Conservation (phyloP, 2,113 vertebrate genomes). For the Mustela lutreola region DNA sequence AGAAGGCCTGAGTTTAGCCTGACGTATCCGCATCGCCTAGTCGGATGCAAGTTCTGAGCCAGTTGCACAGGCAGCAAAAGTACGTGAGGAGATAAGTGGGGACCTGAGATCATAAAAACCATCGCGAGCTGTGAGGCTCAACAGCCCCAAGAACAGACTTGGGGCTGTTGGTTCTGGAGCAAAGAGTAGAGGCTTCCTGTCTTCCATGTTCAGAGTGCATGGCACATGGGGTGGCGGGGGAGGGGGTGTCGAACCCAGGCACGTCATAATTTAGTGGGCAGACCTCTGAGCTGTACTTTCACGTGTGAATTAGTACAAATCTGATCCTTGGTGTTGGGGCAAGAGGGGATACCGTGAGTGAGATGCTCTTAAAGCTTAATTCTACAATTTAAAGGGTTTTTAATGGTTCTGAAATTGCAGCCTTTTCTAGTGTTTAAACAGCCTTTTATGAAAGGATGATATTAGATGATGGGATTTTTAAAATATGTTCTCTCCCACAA, state of each 20-base stretch:
- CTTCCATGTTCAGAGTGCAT: neutral
- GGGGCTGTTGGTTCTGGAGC: neutral
- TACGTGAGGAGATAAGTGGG: neutral
- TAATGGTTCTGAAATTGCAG: neutral
- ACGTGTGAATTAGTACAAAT: neutral
- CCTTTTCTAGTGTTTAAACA: slow-evolving; percentile 43
- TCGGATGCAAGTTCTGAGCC: neutral
- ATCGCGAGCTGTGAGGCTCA: fast-evolving
- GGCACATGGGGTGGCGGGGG: no score
- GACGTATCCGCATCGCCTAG: neutral
- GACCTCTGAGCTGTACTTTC: neutral
- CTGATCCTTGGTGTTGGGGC: neutral
- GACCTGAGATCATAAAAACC: neutral
- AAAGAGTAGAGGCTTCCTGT: no score
- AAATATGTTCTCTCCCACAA: neutral
- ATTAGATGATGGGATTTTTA: slow-evolving; percentile 9
- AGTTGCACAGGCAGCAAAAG: fast-evolving
- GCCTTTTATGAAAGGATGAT: slow-evolving; percentile 12
- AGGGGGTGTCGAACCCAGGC: neutral
- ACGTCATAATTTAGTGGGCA: neutral
- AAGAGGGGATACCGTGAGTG: neutral
- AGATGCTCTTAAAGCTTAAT: slow-evolving; percentile 19
- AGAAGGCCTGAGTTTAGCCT: neutral
- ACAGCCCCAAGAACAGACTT: neutral
- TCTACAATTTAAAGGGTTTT: neutral